Conservation (phyloP, 2,888 invertebrate species). For the Mythimna lalbum region DNA sequence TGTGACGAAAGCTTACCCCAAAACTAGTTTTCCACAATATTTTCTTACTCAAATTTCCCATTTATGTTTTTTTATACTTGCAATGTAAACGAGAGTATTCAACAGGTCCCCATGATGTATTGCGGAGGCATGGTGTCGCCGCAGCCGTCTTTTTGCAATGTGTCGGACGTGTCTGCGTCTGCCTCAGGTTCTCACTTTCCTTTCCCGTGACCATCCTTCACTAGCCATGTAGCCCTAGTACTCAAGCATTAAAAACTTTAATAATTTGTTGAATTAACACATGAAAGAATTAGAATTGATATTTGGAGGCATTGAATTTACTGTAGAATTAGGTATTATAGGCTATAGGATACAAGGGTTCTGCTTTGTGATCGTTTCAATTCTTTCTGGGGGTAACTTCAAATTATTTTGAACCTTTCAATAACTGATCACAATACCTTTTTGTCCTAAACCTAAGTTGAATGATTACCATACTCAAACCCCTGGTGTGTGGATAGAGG, state of each 20-base stretch:
- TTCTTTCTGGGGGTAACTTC: background rate
- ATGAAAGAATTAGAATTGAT: slow-evolving; percentile 59
- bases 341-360: slow-evolving; percentile 49
- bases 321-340: slow-evolving; percentile 31
- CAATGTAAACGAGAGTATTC: slow-evolving; percentile 45
- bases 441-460: slow-evolving; percentile 50
- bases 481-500: slow-evolving; percentile 75
- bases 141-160: slow-evolving; percentile 87
- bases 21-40: slow-evolving; percentile 8
- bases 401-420: background rate
- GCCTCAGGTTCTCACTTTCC: slow-evolving; percentile 80
- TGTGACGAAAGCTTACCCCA: slow-evolving; percentile 33
- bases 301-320: slow-evolving; percentile 65
- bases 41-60: background rate
- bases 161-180: slow-evolving; percentile 85
- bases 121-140: slow-evolving; percentile 87
- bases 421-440: slow-evolving; percentile 35
- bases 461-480: slow-evolving; percentile 47
- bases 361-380: slow-evolving; percentile 36
- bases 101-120: slow-evolving; percentile 87
- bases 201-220: slow-evolving; percentile 35
- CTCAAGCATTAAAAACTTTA: slow-evolving; percentile 19
- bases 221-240: slow-evolving; percentile 54
- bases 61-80: background rate
- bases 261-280: slow-evolving; percentile 33